These are phyloP conservation scores for Notoglanidium macrostoma DNA, from an alignment of 2,797 vertebrate species.

Conservation along the genomic window DNA sequence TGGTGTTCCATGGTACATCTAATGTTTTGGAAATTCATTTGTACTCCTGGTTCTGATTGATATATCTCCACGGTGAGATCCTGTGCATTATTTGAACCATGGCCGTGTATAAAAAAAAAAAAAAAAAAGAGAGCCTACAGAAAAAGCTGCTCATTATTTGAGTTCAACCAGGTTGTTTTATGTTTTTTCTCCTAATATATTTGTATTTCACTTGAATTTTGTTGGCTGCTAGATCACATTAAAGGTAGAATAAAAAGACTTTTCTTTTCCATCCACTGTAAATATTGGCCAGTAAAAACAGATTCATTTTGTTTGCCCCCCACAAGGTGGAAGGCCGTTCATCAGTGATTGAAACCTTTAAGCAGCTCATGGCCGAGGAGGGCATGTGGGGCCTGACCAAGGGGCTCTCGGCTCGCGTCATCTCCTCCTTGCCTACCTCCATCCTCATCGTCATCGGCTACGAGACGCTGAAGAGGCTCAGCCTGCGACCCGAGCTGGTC, in stretches of 20 bases:
- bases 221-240: neutral
- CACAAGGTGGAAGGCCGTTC: slow-evolving; percentile 88
- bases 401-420: slow-evolving; percentile 93
- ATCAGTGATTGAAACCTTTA: slow-evolving; percentile 90
- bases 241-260: neutral
- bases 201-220: too few relatives aligned
- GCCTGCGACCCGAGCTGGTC: slow-evolving; percentile 90
- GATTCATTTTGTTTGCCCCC: fast-evolving
- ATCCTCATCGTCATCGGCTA: slow-evolving; percentile 98
- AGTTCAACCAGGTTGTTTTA: too few relatives aligned
- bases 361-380: slow-evolving; percentile 89
- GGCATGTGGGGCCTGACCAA: slow-evolving; percentile 92
- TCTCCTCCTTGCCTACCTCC: slow-evolving; percentile 91
- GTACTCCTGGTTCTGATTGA: too few relatives aligned
- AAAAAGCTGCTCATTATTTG: too few relatives aligned
- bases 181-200: neutral
- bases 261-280: neutral
- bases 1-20: too few relatives aligned
- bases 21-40: too few relatives aligned
- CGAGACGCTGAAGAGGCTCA: slow-evolving; percentile 93
- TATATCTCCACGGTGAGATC: too few relatives aligned
- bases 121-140: too few relatives aligned
- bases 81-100: neutral
- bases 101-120: too few relatives aligned
- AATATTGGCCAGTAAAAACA: neutral